Base-by-base conservation (phyloP, 2,888 invertebrate genomes). In the Anthrax anthrax region DNA sequence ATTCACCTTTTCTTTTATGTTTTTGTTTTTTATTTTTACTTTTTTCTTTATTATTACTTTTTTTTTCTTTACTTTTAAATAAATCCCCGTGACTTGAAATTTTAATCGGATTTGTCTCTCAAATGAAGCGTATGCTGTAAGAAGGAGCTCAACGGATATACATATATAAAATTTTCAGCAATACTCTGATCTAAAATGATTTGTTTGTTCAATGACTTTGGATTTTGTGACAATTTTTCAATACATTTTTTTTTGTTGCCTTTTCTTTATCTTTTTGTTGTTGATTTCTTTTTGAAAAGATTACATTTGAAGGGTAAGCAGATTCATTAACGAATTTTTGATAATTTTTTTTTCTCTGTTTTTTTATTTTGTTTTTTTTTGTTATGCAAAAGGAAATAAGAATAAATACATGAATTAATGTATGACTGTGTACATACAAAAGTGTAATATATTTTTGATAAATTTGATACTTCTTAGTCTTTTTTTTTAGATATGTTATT, bases 51-150 rank as follows among this genome's bases (percentile, higher is more conserved):
- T 12, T 32, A 12, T 32, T 23, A 23, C 12, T 32, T 32, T 32
- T 32, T 32, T 2, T 38, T 16, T 17, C 17, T 38, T 18, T 38
- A 10, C 4, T 39, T 39, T n/a, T n/a, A 3, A 8, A 14, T 14
- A 23, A 40, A 27, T 32, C 39, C 39, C 32, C 29, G 29, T 32
- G 17, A 44, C 44, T 38, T 44, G 49, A 48, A 44, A 49, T 48
- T 43, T 49, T 54, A 55, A 55, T 55, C 55, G 53, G 53, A 55
- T 55, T 55, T 55, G 54, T 53, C 54, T 40, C 51, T 53, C 52
- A 54, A 55, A 55, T 54, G 54, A 54, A 45, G 53, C 55, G 42
- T 51, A 50, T 45, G 42, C 43, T 51, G 51, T 54, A 53, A 54
- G 52, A 50, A 38, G 49, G 48, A 39, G 47, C 48, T 47, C 45